Base-by-base conservation (phyloP, 2,113 vertebrate genomes). In the Ammodytes dubius region DNA sequence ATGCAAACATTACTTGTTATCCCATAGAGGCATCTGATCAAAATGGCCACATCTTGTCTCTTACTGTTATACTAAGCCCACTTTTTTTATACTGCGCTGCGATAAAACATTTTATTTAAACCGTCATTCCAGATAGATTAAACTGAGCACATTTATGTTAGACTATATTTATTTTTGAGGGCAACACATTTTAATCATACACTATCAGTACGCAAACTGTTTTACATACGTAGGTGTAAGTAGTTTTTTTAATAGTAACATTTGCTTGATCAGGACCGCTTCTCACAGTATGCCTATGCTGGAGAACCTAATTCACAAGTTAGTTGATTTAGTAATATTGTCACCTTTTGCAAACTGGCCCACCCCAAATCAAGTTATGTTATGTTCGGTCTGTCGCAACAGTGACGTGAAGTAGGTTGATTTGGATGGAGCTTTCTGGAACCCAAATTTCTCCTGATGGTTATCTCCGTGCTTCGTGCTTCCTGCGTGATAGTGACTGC, bases 1-100 rank as follows among this genome's bases (percentile, higher is more conserved):
- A 80, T 74, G 58, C 52, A 85, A 80, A 84, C 70, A 70, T 77
- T 40, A 78, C 45, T 86, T 87, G 27, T 72, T 52, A 78, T 85
- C 58, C 54, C 56, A 59, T 49, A 58, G 45, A 69, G 19, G n/a
- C 58, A 37, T 74, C 42, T 74, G 50, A 80, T 86, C 50, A 73
- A 7, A 60, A 74, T 53, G 19, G 11, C 35, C 42, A 72, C 13
- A 39, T 85, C 49, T 40, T 66, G 47, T 66, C 40, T 58, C 40
- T 37, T 65, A 17, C 39, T 69, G 47, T 63, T 49, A 37, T 37
- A 63, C 14, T 66, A 74, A 73, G 65, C 27, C 19, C 19, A 42
- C 11, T 43, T 37, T 19, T 40, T 68, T 43, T 37, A 42, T 37
- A 40, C 9, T 0, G 14, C 45, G 17, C 6, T 39, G 40, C 47